These are phyloP conservation scores for Zaprionus inermis DNA, from an alignment of 1,140 invertebrate species.

Conservation along the genomic window DNA sequence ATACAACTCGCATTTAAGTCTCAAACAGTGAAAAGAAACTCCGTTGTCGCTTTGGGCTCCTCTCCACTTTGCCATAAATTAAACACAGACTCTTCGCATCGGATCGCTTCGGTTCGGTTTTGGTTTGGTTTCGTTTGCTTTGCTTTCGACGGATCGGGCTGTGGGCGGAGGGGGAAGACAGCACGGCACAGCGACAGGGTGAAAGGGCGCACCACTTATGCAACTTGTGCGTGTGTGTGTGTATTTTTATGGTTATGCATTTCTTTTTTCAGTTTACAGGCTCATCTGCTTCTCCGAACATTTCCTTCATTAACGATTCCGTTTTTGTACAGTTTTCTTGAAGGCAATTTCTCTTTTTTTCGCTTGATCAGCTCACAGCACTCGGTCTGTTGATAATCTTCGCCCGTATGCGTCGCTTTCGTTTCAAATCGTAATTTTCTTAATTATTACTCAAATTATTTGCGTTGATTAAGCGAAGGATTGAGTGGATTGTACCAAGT, in stretches of 20 bases:
- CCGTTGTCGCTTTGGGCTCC: slow-evolving; percentile 61
- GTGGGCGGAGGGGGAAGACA: too few species aligned
- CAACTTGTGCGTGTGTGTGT: slow-evolving; percentile 50
- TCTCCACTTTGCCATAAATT: slow-evolving; percentile 74
- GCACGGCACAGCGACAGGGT: slow-evolving; percentile 6
- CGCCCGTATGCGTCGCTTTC: slow-evolving; percentile 1
- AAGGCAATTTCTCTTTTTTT: slow-evolving; percentile 67
- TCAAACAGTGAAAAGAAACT: slow-evolving; percentile 67
- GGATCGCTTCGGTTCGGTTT: slow-evolving; percentile 24
- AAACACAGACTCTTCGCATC: slow-evolving; percentile 43
- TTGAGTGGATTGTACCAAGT: slow-evolving; percentile 42
- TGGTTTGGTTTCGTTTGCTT: slow-evolving; percentile 21
- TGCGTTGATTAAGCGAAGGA: slow-evolving; percentile 53
- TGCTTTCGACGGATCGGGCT: not conserved
- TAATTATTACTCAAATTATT: slow-evolving; percentile 54
- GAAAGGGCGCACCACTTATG: slow-evolving; percentile 46
- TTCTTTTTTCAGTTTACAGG: slow-evolving; percentile 67
- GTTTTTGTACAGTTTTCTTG: slow-evolving; percentile 62
- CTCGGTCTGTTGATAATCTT: slow-evolving; percentile 27
- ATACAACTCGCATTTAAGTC: slow-evolving; percentile 34
- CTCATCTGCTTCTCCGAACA: slow-evolving; percentile 66
- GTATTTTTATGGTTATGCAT: slow-evolving; percentile 76
- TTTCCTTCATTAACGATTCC: slow-evolving; percentile 81
- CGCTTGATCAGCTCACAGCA: slow-evolving; percentile 12
- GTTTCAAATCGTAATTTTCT: slow-evolving; percentile 21